Evolutionary conservation across 1,140 invertebrate genomes (phyloP).

Genomic region (Calliopsis andreniformis): DNA sequence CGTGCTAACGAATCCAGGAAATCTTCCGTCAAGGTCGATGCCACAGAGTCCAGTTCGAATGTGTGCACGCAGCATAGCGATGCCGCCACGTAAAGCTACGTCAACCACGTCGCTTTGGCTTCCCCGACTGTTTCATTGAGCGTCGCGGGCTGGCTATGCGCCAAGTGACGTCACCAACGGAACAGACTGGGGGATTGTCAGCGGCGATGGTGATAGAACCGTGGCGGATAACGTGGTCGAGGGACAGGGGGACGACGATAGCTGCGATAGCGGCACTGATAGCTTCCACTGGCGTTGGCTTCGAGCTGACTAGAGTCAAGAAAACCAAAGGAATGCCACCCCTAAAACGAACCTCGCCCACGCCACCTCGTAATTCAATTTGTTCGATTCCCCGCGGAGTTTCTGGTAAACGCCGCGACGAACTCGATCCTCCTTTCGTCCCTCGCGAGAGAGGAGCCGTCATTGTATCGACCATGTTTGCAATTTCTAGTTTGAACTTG

Average conservation of each 20-base stretch:
- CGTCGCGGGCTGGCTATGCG: conserved; percentile 67
- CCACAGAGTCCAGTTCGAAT: conserved; percentile 38
- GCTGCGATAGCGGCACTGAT: neutral
- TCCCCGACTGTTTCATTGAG: conserved; percentile 74
- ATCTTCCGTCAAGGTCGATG: conserved; percentile 67
- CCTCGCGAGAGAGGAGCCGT: neutral
- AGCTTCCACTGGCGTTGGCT: conserved; percentile 7
- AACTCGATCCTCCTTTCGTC: neutral
- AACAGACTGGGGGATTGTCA: conserved; percentile 60
- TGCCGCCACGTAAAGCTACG: conserved; percentile 59
- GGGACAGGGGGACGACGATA: conserved; percentile 15
- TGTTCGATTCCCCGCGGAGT: conserved; percentile 30
- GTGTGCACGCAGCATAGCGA: conserved; percentile 65
- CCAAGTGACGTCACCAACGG: conserved; percentile 73
- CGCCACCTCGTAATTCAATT: conserved; percentile 43
- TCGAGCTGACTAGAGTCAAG: neutral
- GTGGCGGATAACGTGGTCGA: conserved; percentile 20
- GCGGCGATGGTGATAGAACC: conserved; percentile 51
- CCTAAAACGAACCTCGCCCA: conserved; percentile 13
- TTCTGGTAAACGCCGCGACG: conserved; percentile 1
- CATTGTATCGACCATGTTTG: neutral
- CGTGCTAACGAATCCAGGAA: conserved; percentile 28
- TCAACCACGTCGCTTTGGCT: conserved; percentile 53
- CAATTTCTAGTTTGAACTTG: neutral
- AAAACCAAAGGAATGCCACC: conserved; percentile 10